Conservation (phyloP, 2,888 invertebrate genomes). For the Phortica magna region DNA sequence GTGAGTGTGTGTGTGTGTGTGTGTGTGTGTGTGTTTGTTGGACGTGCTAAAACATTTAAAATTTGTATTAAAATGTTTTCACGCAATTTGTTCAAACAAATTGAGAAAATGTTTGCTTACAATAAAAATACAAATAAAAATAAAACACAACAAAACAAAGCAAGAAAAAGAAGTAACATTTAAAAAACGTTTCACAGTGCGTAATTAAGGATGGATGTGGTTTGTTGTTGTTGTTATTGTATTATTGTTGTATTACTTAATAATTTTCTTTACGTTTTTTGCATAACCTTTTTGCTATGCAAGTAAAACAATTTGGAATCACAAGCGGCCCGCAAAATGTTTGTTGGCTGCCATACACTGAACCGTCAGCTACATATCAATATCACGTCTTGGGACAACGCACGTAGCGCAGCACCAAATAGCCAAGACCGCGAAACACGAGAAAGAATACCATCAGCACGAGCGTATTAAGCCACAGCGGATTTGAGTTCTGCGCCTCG, state of each 20-base stretch:
- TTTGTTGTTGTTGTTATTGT: constrained; percentile 3
- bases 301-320: constrained; percentile 51
- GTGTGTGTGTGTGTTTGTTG: constrained; percentile 33
- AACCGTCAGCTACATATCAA: constrained; percentile 54
- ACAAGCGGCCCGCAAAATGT: constrained; percentile 26
- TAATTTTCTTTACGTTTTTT: not conserved
- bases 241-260: not conserved
- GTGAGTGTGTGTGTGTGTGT: too few relatives aligned
- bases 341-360: constrained; percentile 65
- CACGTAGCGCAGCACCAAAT: constrained; percentile 85
- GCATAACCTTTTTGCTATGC: constrained; percentile 28
- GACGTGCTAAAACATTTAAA: constrained; percentile 52
- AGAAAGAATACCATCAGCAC: constrained; percentile 85
- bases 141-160: constrained; percentile 68
- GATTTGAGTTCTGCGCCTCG: constrained; percentile 83
- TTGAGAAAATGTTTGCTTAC: constrained; percentile 57
- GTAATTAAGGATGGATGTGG: not conserved
- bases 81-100: constrained; percentile 45
- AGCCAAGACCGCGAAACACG: constrained; percentile 85
- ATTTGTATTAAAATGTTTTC: constrained; percentile 50
- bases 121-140: constrained; percentile 62
- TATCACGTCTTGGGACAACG: constrained; percentile 82
- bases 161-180: constrained; percentile 51
- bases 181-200: constrained; percentile 24
- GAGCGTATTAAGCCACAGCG: constrained; percentile 86